Base-by-base conservation (phyloP, 2,113 vertebrate species). In the Cavia aperea region DNA sequence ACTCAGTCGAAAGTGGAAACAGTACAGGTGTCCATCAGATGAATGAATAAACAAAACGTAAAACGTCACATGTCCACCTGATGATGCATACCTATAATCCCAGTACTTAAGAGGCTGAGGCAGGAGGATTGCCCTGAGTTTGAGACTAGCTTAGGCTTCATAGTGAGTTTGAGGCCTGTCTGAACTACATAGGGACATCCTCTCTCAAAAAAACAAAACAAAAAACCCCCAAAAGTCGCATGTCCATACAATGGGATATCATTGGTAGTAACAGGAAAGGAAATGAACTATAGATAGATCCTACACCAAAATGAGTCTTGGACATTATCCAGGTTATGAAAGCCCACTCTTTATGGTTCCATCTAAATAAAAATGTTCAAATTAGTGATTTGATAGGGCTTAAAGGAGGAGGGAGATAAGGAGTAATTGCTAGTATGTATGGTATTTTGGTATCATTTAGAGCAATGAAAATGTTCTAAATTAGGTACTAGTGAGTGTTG, bases 401-500 rank as follows among this genome's bases (percentile, higher is more conserved):
- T 8, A 65, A 60, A 7, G 81, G 46, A 36, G 33, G 13, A 72
- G 21, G 24, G 39, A 46, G 26, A 72, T 14, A 19, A 36, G 54
- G 36, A 70, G 11, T 70, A 36, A 89, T 21, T 77, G 3, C 68
- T 58, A 15, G 9, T 65, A 12, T 49, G 36, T 43, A 12, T 62
- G n/a, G 16, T 54, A 31, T 56, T 54, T 39, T 39, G 39, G 39
- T 39, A 39, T 39, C 79, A 90, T 56, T 79, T 62, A 43, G 70
- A 26, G 46, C 79, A 46, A 56, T 75, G 15, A 93, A 92, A 89
- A 26, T 88, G 60, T 91, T 75, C 29, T 94, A 12, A 70, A 77
- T 92, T 79, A 94, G 56, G 18, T 54, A 65, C 46, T 23, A 26
- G 21, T 75, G 51, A 13, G 82, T 31, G 13, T n/a, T 75, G 26